Percentiles rank a stretch among this genome's conserved stretches.
phyloP scores from a whole-genome alignment of 2,797 vertebrate species.

The Spizella passerina region DNA sequence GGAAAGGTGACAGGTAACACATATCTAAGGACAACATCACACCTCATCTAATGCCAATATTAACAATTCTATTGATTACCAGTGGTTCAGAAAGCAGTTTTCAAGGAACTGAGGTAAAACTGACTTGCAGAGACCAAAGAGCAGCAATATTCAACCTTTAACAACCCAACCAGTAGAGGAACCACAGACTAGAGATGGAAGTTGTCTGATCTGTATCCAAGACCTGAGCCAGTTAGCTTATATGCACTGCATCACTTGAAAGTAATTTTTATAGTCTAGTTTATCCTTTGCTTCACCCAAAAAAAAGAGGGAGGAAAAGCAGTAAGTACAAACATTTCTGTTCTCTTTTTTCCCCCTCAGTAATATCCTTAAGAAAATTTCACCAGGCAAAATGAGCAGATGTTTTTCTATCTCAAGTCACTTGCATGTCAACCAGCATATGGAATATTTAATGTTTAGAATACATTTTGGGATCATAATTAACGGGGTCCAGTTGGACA shows the following conservation, averaged over 20 bases:
- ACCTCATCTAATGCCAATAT: not conserved
- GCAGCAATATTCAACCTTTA: not conserved
- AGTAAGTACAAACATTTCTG: not conserved
- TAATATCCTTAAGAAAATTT: slow-evolving; percentile 1
- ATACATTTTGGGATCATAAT: not conserved
- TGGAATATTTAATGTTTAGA: not conserved
- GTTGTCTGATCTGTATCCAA: not conserved
- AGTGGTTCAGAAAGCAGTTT: not conserved
- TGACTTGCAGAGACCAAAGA: not conserved
- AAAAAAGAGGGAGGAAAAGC: not conserved
- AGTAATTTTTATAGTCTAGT: not conserved
- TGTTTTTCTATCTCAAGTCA: not conserved
- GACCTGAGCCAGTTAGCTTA: not conserved
- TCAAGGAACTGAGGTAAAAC: not conserved
- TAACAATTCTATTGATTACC: not conserved
- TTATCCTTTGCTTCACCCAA: not conserved
- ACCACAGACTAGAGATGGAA: not conserved
- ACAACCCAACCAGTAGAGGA: not conserved
- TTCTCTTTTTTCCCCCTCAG: not conserved
- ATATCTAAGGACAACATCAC: not conserved
- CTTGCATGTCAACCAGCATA: not conserved
- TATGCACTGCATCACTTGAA: not conserved
- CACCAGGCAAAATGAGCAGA: not conserved
- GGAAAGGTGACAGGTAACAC: not conserved
- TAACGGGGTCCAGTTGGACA: accelerated